Conservation (phyloP, 1,140 invertebrate genomes). For the Drosophila orosa region DNA sequence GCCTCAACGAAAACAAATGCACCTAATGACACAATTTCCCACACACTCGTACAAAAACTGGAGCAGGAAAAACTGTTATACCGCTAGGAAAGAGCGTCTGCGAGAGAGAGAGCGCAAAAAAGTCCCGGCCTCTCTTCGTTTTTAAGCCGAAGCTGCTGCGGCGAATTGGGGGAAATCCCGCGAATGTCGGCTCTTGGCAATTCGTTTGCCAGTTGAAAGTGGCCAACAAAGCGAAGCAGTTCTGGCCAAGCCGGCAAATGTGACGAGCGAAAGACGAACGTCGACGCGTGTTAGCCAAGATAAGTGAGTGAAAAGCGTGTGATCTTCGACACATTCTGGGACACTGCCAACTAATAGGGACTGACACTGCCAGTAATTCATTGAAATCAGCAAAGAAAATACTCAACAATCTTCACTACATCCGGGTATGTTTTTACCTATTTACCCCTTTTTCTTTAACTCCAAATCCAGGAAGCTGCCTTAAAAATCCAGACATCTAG, state of each 20-base stretch:
- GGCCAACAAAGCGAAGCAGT: slow-evolving; percentile 74
- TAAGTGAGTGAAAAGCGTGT: slow-evolving; percentile 19
- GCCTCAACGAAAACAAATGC: slow-evolving; percentile 80
- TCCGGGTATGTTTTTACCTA: slow-evolving; percentile 31
- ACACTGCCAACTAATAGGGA: not conserved
- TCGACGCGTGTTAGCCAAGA: slow-evolving; percentile 18
- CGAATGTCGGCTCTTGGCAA: slow-evolving; percentile 21
- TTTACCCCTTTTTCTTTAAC: not conserved
- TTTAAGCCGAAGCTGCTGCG: slow-evolving; percentile 30
- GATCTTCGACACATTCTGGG: slow-evolving; percentile 1
- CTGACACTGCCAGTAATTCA: not conserved
- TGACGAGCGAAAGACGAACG: slow-evolving; percentile 27
- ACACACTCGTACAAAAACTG: slow-evolving; percentile 47
- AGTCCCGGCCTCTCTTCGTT: slow-evolving; percentile 24
- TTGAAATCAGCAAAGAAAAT: not conserved
- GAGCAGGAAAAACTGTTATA: slow-evolving; percentile 69
- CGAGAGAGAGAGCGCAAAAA: slow-evolving; percentile 38
- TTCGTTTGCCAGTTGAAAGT: slow-evolving; percentile 61
- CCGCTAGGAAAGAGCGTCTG: slow-evolving; percentile 49
- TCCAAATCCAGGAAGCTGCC: slow-evolving; percentile 1
- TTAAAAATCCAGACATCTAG: slow-evolving; percentile 39
- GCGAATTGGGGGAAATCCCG: slow-evolving; percentile 50
- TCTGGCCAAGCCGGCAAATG: slow-evolving; percentile 58
- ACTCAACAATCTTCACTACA: not conserved
- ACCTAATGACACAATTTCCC: slow-evolving; percentile 81